Evolutionary conservation across 2,113 vertebrate genomes (phyloP).

Genomic region (Thamnophis sirtalis): DNA sequence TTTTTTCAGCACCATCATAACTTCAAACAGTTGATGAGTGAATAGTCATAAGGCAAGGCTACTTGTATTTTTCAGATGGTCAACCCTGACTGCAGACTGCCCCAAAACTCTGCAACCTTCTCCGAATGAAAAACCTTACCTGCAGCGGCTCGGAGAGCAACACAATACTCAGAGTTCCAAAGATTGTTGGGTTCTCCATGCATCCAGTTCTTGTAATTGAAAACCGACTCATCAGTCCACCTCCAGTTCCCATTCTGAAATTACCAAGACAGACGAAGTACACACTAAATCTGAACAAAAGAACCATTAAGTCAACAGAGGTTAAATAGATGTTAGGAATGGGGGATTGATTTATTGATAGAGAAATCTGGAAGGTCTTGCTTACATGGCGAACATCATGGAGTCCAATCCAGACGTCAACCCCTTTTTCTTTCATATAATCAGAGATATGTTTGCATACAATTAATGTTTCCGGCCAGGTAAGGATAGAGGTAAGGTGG

Average conservation of each 20-base stretch:
- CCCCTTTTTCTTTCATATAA: neutral
- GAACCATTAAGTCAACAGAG: neutral
- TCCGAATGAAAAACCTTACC: neutral
- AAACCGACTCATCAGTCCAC: neutral
- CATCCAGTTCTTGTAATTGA: neutral
- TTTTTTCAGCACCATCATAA: neutral
- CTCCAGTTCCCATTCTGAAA: neutral
- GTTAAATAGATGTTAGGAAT: neutral
- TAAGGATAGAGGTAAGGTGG: neutral
- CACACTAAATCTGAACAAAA: neutral
- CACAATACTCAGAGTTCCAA: neutral
- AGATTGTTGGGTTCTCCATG: neutral
- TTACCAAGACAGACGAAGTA: neutral
- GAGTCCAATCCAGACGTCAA: constrained; percentile 1
- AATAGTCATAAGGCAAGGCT: neutral
- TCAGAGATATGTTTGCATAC: neutral
- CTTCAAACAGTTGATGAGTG: neutral
- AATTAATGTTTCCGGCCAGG: neutral
- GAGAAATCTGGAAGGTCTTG: neutral
- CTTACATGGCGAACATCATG: neutral
- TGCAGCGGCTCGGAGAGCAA: neutral
- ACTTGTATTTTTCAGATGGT: neutral
- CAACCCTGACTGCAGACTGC: neutral
- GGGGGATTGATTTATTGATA: neutral
- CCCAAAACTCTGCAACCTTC: neutral